Percentiles rank a stretch among this genome's conserved stretches.
Conservation (phyloP, 2,888 invertebrate species). For the Clitarchus hookeri region DNA sequence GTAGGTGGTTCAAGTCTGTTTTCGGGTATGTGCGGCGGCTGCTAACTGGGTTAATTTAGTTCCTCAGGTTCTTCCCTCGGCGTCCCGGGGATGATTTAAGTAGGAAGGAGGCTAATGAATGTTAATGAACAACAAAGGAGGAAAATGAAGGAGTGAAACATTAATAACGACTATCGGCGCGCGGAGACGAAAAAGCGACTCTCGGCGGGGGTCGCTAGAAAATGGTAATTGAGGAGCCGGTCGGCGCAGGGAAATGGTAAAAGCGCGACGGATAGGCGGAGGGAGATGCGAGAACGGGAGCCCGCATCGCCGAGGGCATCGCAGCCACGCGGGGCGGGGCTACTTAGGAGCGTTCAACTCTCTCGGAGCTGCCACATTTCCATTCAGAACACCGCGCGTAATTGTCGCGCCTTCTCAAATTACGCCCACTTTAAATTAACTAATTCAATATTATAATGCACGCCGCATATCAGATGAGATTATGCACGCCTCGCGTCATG, state of each 20-base stretch:
- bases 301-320: background rate
- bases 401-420: conserved; percentile 6
- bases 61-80: too few species aligned
- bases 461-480: conserved; percentile 6
- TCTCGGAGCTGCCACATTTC: background rate
- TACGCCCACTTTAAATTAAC: background rate
- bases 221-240: background rate
- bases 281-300: background rate
- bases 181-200: background rate
- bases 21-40: too few species aligned
- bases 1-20: too few species aligned
- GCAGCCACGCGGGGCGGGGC: background rate
- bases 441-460: conserved; percentile 14
- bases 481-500: conserved; percentile 3
- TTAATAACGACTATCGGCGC: background rate
- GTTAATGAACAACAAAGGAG: background rate
- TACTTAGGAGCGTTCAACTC: background rate
- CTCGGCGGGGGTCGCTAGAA: background rate
- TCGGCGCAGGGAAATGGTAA: too few species aligned
- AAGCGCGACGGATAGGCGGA: background rate
- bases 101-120: background rate
- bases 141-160: background rate
- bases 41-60: too few species aligned
- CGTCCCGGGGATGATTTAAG: background rate
- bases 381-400: background rate